These are phyloP conservation scores for Acleris sparsana DNA, from an alignment of 2,888 invertebrate species.

Conservation along the genomic window DNA sequence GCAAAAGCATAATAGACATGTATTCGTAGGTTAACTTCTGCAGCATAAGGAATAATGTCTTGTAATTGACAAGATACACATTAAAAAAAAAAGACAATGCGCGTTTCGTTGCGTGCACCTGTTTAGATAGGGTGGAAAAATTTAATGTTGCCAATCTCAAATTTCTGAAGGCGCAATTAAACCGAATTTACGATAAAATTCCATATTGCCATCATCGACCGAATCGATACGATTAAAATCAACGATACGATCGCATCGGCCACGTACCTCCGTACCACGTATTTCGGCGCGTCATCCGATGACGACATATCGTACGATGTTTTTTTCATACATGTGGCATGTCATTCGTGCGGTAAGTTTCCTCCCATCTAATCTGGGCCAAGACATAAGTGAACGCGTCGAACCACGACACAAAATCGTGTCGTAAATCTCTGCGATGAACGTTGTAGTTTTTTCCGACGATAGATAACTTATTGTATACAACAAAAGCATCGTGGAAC, in stretches of 20 bases:
- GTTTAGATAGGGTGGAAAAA: too few species aligned
- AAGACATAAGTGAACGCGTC: too few species aligned
- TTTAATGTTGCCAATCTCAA: too few species aligned
- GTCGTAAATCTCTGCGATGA: too few species aligned
- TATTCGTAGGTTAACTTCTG: too few species aligned
- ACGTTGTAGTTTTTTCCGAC: too few species aligned
- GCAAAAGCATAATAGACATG: neutral
- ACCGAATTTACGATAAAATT: slow-evolving; percentile 7
- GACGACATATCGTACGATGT: slow-evolving; percentile 74
- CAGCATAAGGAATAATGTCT: too few species aligned
- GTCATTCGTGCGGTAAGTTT: slow-evolving; percentile 28
- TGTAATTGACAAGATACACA: too few species aligned
- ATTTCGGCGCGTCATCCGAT: slow-evolving; percentile 61
- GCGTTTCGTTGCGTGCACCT: neutral
- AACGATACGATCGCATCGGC: slow-evolving; percentile 20
- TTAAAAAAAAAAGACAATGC: neutral
- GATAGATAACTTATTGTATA: too few species aligned
- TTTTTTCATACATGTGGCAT: slow-evolving; percentile 50
- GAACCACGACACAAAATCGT: too few species aligned
- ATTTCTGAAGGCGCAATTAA: neutral
- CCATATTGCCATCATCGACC: neutral
- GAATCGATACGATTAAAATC: slow-evolving; percentile 36
- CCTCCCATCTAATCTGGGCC: slow-evolving; percentile 11
- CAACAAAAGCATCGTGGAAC: too few species aligned
- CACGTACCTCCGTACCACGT: slow-evolving; percentile 47